Percentiles rank a stretch among this genome's conserved stretches.
Evolutionary conservation across 2,113 vertebrate species (phyloP).

Genomic region (Clupea harengus): DNA sequence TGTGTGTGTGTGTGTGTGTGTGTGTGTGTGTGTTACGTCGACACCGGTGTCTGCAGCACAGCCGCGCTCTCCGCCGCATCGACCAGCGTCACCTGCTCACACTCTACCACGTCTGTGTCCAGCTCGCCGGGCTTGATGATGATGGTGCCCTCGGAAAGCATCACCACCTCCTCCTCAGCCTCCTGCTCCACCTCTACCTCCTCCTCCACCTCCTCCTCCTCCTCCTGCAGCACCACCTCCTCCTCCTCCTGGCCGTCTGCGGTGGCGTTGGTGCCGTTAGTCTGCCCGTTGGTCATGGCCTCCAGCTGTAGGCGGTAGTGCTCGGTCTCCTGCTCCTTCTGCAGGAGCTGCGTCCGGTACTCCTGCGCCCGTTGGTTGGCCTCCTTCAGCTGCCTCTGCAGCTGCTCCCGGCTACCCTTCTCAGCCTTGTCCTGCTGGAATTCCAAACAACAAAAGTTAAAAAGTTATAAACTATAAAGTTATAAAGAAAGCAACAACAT

Average conservation of each 20-base stretch:
- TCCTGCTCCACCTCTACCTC: slow-evolving; percentile 44
- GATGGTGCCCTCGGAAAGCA: slow-evolving; percentile 70
- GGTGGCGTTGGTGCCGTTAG: slow-evolving; percentile 43
- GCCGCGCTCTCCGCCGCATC: slow-evolving; percentile 44
- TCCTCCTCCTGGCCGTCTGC: slow-evolving; percentile 57
- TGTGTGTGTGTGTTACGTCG: neutral
- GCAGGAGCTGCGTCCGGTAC: slow-evolving; percentile 79
- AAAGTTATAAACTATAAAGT: neutral
- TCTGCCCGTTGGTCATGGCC: slow-evolving; percentile 74
- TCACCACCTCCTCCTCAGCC: slow-evolving; percentile 65
- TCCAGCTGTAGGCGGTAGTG: slow-evolving; percentile 78
- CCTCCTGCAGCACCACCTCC: slow-evolving; percentile 54
- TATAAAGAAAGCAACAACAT: neutral
- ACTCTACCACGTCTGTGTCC: slow-evolving; percentile 24
- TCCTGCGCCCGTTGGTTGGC: slow-evolving; percentile 81
- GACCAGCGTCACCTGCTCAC: slow-evolving; percentile 63
- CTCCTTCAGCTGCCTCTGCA: slow-evolving; percentile 65
- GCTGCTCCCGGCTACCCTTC: neutral
- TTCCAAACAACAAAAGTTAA: neutral
- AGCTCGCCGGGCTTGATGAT: slow-evolving; percentile 70
- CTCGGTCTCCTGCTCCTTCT: slow-evolving; percentile 86
- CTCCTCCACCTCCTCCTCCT: slow-evolving; percentile 56
- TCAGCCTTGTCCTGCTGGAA: neutral
- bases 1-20: neutral
- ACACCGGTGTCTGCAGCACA: neutral